Evolutionary conservation across 2,113 vertebrate genomes (phyloP), one percentile per base, ranked within the genome.

Genomic region (Propithecus coquereli): DNA sequence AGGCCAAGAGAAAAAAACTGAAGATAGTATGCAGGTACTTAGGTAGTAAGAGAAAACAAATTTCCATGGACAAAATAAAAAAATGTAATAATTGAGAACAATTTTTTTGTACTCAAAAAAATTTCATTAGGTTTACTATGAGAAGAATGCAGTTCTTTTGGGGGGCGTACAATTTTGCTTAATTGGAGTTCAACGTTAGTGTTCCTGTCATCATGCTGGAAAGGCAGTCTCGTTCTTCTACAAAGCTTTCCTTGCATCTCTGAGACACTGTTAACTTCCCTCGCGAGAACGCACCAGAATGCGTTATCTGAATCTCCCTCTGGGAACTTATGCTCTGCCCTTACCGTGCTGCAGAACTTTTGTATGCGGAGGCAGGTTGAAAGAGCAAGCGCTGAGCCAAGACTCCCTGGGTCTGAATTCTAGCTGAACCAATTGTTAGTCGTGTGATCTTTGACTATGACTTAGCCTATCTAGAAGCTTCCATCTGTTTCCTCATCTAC

Each of bases 1-100:
- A 40, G 83, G 23, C n/a, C n/a, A 59, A 40, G 77, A 52, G 82
- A 40, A 74, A 47, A 47, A 93, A 93, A 63, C 1, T 12, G 22
- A 80, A 70, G 81, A 37, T 45, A 61, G 37, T 37, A 40, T n/a
- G 16, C 43, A 47, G 22, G 18, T 22, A 47, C 30, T 94, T 80
- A 73, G 79, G 25, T 32, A 54, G 87, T 27, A 61, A 93, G 65
- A 73, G 61, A 74, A 76, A 73, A 88, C 11, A 85, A 34, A 50
- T 86, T 74, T 82, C 45, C 40, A 90, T 71, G 85, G 95, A 89
- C 54, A 68, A 90, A 59, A 86, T 89, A 85, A 63, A 88, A 93
- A 92, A 45, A 52, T 80, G 50, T 71, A 71, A 59, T 87, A 79
- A 70, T n/a, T 27, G 34, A 83, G 50, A 47, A 63, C 43, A 76